These are phyloP conservation scores for Dendrolimus kikuchii DNA, from an alignment of 1,140 invertebrate genomes.

Conservation along the genomic window DNA sequence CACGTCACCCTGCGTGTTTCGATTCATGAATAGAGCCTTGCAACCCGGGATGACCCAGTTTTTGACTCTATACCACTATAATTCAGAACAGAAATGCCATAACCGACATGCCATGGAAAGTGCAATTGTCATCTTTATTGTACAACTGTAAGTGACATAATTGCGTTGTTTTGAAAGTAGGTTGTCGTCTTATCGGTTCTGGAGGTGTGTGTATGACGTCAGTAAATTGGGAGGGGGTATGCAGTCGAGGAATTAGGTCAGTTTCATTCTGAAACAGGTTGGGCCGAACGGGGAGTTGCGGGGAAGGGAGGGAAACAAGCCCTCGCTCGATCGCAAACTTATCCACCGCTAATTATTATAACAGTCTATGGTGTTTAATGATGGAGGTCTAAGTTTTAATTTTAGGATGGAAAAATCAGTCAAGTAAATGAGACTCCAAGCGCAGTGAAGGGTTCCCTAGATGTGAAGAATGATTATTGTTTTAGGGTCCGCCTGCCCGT, in stretches of 20 bases:
- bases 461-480: no score
- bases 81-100: slow-evolving; percentile 20
- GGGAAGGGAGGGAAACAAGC: slow-evolving; percentile 5
- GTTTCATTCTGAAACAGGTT: slow-evolving; percentile 70
- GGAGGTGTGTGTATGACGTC: slow-evolving; percentile 52
- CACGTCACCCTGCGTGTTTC: slow-evolving; percentile 51
- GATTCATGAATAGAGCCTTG: slow-evolving; percentile 69
- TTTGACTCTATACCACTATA: slow-evolving; percentile 44
- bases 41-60: slow-evolving; percentile 67
- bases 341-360: slow-evolving; percentile 39
- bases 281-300: slow-evolving; percentile 16
- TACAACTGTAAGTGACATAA: slow-evolving; percentile 13
- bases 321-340: slow-evolving; percentile 35
- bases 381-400: not conserved
- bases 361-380: not conserved
- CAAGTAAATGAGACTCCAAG: no score
- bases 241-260: slow-evolving; percentile 64
- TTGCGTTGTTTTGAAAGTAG: slow-evolving; percentile 20
- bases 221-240: slow-evolving; percentile 51
- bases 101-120: slow-evolving; percentile 15
- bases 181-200: slow-evolving; percentile 30
- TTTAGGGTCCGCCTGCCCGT: no score
- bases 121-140: slow-evolving; percentile 16
- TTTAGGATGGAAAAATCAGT: no score
- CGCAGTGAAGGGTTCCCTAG: no score